Base-by-base conservation (phyloP, 2,113 vertebrate genomes). In the Ctenomys sociabilis region DNA sequence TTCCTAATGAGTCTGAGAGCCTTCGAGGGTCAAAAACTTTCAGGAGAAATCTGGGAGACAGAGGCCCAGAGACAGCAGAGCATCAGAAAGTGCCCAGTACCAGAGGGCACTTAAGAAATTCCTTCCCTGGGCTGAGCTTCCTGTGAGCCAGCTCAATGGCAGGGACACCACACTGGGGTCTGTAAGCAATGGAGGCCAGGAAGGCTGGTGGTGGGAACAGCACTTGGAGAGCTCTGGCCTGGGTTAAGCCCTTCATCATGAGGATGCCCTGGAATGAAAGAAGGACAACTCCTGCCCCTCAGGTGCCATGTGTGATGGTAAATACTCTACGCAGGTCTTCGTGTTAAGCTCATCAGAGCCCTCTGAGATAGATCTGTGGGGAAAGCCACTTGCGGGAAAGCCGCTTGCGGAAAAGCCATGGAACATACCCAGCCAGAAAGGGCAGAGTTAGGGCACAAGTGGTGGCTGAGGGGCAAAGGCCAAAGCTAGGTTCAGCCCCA, bases 241-340 rank as follows among this genome's bases (percentile, higher is more conserved):
- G 14, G 22, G n/a, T 9, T 7, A 3, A 3, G 5, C 43, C 45
- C 30, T 37, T 26, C 30, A 3, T 30, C 1, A 0, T n/a, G 35
- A 0, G 11, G 83, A 61, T 0, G 17, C 61, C 43, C 66, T 52
- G 19, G 43, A 19, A 16, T 9, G 37, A 0, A 13, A 30, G 3
- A 11, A 1, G 28, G 61, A n/a, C 0, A 0, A 26, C 6, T 32
- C 1, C 0, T 28, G 57, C 26, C 45, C 16, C 5, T 24, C 0
- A 0, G 54, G 7, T 2, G 30, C 37, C 75, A 26, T 24, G 73
- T 6, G 12, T 45, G 40, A 26, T 40, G n/a, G 37, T 37, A 43
- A 75, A 43, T 24, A 75, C 72, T 37, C n/a, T 26, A 24, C 26
- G 28, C 40, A 77, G 12, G 40, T 22, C 24, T 28, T 12, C 30